Percentiles rank a stretch among this genome's conserved stretches.
Conservation (phyloP, 2,888 invertebrate genomes). For the Leucophenga maculata region DNA sequence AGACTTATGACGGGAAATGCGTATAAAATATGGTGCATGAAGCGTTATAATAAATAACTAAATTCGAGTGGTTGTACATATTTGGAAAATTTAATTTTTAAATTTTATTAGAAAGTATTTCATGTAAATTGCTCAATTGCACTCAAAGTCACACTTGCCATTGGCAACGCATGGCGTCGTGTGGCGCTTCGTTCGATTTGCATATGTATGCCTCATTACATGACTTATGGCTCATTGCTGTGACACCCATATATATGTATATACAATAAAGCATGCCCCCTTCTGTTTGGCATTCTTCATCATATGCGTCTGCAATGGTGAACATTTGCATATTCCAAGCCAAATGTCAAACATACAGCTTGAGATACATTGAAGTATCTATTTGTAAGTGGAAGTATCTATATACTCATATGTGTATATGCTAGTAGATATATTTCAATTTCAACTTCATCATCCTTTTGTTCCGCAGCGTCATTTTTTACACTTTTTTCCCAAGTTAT, state of each 20-base stretch:
- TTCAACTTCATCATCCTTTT: neutral
- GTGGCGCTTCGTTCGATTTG: slow-evolving; percentile 37
- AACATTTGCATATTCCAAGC: slow-evolving; percentile 18
- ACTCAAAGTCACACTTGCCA: neutral
- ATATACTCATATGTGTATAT: neutral
- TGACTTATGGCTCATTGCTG: slow-evolving; percentile 51
- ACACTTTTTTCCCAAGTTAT: slow-evolving; percentile 44
- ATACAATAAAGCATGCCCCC: slow-evolving; percentile 1
- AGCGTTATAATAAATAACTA: too few species aligned
- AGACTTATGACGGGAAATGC: too few species aligned
- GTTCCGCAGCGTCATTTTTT: neutral
- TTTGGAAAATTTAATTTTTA: too few species aligned
- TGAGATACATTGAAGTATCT: slow-evolving; percentile 12
- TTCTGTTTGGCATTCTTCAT: neutral
- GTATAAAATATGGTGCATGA: too few species aligned
- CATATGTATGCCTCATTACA: slow-evolving; percentile 54
- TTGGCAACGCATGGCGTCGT: slow-evolving; percentile 21
- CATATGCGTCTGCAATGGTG: neutral
- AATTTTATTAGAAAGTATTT: too few species aligned
- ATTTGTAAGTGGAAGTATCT: neutral
- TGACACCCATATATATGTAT: slow-evolving; percentile 12
- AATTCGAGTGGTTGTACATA: too few species aligned
- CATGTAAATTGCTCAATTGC: slow-evolving; percentile 11
- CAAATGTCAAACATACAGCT: slow-evolving; percentile 13
- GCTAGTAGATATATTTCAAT: neutral